Percentiles rank a stretch among this genome's conserved stretches.
Conservation (phyloP, 2,888 invertebrate genomes). For the Mellilla xanthometata region DNA sequence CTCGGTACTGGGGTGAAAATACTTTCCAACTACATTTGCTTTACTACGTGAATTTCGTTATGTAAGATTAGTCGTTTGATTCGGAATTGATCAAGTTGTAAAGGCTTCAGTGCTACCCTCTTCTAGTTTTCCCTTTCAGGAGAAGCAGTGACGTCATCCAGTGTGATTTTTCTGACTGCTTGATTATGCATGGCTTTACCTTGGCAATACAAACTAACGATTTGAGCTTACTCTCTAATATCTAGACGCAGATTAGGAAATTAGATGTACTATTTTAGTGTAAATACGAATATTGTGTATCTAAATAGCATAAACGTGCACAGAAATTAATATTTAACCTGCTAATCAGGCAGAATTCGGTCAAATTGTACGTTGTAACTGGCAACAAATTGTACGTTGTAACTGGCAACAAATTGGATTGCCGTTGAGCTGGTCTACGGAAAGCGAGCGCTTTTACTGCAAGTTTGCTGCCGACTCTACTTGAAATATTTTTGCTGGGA, state of each 20-base stretch:
- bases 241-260: no score
- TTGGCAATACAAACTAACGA: constrained; percentile 7
- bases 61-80: no score
- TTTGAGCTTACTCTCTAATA: background rate
- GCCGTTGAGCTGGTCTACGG: constrained; percentile 34
- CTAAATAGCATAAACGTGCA: no score
- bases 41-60: no score
- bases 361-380: constrained; percentile 47
- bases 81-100: background rate
- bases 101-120: constrained; percentile 20
- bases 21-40: no score
- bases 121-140: constrained; percentile 19
- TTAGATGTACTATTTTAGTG: no score
- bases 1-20: no score
- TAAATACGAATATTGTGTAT: no score
- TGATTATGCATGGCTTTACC: constrained; percentile 30
- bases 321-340: no score
- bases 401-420: constrained; percentile 52
- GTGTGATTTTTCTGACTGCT: constrained; percentile 14
- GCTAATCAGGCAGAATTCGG: constrained; percentile 46
- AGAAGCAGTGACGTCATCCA: constrained; percentile 1
- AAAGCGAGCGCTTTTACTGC: constrained; percentile 20
- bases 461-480: constrained; percentile 1
- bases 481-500: constrained; percentile 1
- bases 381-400: constrained; percentile 47